A percentile compares a stretch with the other conserved stretches of the same genome.
Conservation (phyloP, 2,113 vertebrate genomes). For the Gadus macrocephalus region DNA sequence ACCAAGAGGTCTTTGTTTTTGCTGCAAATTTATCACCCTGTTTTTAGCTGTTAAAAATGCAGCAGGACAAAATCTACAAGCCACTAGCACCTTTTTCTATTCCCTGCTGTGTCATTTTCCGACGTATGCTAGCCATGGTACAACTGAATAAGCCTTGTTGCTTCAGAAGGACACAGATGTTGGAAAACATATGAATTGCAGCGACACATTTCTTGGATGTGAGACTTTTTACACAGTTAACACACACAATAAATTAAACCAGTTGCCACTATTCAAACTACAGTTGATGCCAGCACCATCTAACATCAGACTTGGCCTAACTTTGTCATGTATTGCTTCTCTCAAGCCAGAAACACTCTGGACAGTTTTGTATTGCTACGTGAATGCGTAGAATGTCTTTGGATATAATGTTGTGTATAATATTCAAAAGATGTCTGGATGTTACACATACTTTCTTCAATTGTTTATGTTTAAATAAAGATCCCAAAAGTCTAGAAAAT, state of each 20-base stretch:
- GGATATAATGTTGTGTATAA: no score
- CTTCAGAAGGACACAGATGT: not conserved
- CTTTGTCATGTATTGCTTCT: no score
- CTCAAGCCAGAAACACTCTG: no score
- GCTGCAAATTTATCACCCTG: slow-evolving; percentile 44
- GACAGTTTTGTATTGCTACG: no score
- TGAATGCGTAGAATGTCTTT: no score
- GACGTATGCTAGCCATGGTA: slow-evolving; percentile 3
- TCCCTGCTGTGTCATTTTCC: slow-evolving; percentile 11
- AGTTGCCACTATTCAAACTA: no score
- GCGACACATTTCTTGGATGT: not conserved
- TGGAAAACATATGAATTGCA: not conserved
- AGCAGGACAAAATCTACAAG: not conserved
- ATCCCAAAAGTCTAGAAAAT: no score
- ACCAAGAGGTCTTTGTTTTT: slow-evolving; percentile 40
- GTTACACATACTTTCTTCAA: no score
- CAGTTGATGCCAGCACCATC: no score
- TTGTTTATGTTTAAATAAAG: no score
- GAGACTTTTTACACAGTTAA: not conserved
- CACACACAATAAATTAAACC: not conserved
- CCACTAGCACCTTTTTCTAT: not conserved
- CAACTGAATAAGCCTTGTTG: not conserved
- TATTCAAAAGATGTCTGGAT: no score
- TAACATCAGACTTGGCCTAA: no score
- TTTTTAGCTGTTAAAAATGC: slow-evolving; percentile 9